Evolutionary conservation across 2,888 invertebrate species (phyloP).

Genomic region (Trissolcus brochymenae): DNA sequence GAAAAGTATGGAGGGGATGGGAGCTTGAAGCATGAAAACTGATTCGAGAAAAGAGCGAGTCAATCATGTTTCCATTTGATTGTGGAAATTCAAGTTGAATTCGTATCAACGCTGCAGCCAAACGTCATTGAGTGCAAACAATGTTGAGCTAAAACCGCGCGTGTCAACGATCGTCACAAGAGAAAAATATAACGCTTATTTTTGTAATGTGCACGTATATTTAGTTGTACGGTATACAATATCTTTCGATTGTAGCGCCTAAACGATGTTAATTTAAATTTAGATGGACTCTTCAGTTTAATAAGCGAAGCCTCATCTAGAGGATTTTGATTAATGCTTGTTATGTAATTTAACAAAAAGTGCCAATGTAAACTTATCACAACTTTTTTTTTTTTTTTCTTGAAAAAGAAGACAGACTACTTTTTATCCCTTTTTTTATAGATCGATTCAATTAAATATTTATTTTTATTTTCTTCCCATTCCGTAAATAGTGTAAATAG

Average conservation of each 20-base stretch:
- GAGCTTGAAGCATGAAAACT: no score
- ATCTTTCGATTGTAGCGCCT: conserved; percentile 19
- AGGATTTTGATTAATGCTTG: conserved; percentile 34
- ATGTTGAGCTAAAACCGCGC: conserved; percentile 6
- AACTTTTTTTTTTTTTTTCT: no score
- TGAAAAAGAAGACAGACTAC: no score
- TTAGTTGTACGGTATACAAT: conserved; percentile 3
- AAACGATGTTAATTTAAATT: conserved; percentile 38
- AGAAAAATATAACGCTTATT: not conserved
- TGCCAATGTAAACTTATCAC: no score
- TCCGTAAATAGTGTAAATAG: no score
- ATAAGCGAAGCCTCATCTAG: conserved; percentile 37
- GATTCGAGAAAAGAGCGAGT: not conserved
- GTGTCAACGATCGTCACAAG: conserved; percentile 29
- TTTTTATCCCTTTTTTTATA: no score
- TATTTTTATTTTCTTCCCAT: no score
- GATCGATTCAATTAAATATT: no score
- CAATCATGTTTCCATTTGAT: not conserved
- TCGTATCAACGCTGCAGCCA: not conserved
- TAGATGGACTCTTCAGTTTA: conserved; percentile 33
- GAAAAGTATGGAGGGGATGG: no score
- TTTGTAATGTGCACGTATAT: conserved; percentile 2
- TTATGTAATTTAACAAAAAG: conserved; percentile 15
- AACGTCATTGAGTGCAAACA: conserved; percentile 9
- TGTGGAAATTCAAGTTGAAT: conserved; percentile 6